Evolutionary conservation across 92 coral and sea anemone species (phyloP).

Genomic region (Heteractis magnifica): DNA sequence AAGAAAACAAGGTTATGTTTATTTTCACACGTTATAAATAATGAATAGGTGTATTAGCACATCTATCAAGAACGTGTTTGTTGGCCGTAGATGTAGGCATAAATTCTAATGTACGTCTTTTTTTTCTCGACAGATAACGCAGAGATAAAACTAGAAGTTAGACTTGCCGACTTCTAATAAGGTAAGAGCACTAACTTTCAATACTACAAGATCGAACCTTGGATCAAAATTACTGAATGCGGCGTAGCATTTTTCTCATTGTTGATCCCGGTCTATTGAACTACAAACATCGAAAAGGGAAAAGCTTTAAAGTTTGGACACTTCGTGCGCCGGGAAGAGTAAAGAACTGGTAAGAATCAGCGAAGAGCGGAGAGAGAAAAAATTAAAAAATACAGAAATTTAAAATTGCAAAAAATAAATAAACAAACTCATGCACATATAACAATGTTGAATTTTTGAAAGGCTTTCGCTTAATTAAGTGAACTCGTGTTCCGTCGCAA

Average conservation of each 20-base stretch:
- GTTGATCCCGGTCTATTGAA: background rate
- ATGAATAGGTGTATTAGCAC: background rate
- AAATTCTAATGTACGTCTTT: background rate
- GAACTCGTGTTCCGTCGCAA: background rate
- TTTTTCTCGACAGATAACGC: background rate
- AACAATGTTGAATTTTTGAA: too few species aligned
- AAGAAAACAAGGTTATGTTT: slow-evolving; percentile 5
- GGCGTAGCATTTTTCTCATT: background rate
- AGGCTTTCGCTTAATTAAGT: too few species aligned
- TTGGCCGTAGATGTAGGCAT: background rate
- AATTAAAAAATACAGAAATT: too few species aligned
- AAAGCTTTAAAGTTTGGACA: too few species aligned
- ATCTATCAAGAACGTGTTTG: background rate
- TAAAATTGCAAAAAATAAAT: too few species aligned
- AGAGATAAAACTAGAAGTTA: background rate
- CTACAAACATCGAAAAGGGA: too few species aligned
- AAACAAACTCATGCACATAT: too few species aligned
- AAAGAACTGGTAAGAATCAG: too few species aligned
- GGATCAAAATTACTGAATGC: background rate
- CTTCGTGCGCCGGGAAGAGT: too few species aligned
- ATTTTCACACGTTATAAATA: background rate
- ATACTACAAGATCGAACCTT: background rate
- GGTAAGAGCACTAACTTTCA: background rate
- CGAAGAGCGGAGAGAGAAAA: too few species aligned
- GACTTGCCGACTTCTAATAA: background rate